phyloP scores from a whole-genome alignment of 1,140 invertebrate species.

The Rhopalosiphum maidis region DNA sequence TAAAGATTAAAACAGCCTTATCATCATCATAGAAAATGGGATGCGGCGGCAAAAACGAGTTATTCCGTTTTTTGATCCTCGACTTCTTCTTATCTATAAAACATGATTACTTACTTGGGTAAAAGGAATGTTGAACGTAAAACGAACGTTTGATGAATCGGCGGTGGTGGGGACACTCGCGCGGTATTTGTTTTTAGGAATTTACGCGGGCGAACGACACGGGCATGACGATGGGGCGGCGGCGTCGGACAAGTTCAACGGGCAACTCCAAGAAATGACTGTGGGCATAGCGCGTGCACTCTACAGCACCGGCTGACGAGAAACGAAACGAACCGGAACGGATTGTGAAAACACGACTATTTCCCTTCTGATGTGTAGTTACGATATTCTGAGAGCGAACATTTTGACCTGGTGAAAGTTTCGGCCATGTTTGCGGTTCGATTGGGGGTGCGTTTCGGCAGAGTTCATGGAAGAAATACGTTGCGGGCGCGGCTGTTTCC shows the following conservation, averaged over 20 bases:
- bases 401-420: not conserved
- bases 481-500: not conserved
- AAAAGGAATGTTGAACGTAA: not conserved
- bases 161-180: not conserved
- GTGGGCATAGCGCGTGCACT: not conserved
- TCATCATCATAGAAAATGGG: not conserved
- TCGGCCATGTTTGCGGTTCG: not conserved
- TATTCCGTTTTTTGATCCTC: not conserved
- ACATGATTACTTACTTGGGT: not conserved
- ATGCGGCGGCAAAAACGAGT: not conserved
- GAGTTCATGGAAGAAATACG: not conserved
- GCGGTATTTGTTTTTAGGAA: not conserved
- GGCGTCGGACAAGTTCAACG: not conserved
- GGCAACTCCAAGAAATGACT: not conserved
- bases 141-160: not conserved
- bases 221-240: not conserved
- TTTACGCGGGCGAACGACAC: conserved; percentile 32
- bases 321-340: not conserved
- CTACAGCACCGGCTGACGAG: not conserved
- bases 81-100: not conserved
- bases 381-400: not conserved
- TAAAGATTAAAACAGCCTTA: not conserved
- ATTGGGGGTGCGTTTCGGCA: not conserved
- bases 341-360: not conserved
- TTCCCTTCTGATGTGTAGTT: not conserved